Evolutionary conservation across 2,797 vertebrate genomes (phyloP).

Genomic region (Poecilia wingei): DNA sequence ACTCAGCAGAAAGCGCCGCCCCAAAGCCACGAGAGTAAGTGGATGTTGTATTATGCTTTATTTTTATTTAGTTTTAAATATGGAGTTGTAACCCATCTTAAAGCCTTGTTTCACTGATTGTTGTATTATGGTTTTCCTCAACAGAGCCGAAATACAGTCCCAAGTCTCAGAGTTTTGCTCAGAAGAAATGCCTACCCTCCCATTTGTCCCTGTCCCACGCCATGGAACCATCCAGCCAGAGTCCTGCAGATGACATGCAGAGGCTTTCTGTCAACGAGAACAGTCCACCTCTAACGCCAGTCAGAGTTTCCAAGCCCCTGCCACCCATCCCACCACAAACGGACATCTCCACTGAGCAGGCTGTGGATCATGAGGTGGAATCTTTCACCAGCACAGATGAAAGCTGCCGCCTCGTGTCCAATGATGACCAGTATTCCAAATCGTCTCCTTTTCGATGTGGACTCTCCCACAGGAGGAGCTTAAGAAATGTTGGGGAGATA

Average conservation of each 20-base stretch:
- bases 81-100: background rate
- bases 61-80: constrained; percentile 11
- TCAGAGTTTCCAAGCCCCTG: constrained; percentile 88
- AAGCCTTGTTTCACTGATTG: background rate
- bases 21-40: constrained; percentile 77
- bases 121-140: constrained; percentile 12
- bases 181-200: constrained; percentile 81
- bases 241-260: constrained; percentile 81
- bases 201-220: constrained; percentile 76
- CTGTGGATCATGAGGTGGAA: constrained; percentile 89
- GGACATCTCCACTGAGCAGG: constrained; percentile 80
- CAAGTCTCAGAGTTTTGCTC: constrained; percentile 76
- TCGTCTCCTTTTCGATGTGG: constrained; percentile 80
- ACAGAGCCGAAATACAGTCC: constrained; percentile 80
- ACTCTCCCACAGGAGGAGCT: constrained; percentile 83
- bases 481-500: constrained; percentile 89
- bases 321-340: constrained; percentile 85
- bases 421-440: constrained; percentile 61
- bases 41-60: constrained; percentile 4
- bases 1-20: constrained; percentile 76
- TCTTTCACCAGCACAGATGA: constrained; percentile 89
- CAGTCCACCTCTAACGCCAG: constrained; percentile 81
- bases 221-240: constrained; percentile 68
- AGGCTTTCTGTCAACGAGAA: constrained; percentile 85
- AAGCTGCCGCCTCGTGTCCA: constrained; percentile 75